Evolutionary conservation across 2,113 vertebrate genomes (phyloP).

Genomic region (Perognathus longimembris): DNA sequence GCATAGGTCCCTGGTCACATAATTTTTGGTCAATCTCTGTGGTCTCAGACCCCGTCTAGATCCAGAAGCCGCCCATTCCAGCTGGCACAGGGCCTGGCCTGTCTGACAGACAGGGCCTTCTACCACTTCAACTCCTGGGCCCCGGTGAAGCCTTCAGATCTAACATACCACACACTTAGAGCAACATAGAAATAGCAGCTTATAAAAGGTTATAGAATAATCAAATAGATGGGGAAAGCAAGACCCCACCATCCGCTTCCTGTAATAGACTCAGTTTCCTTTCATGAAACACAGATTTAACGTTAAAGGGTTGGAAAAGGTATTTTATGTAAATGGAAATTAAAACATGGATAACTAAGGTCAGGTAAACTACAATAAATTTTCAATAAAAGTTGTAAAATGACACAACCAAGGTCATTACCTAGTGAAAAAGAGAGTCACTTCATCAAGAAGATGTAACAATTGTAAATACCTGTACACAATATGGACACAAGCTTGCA

Average conservation of each 20-base stretch:
- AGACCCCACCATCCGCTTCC: background rate
- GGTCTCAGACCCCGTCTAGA: background rate
- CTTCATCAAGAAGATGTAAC: background rate
- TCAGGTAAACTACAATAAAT: background rate
- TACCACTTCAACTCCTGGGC: background rate
- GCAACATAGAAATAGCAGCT: background rate
- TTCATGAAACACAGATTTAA: background rate
- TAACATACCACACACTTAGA: background rate
- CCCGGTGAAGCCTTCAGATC: background rate
- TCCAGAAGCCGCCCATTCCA: background rate
- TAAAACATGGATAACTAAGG: background rate
- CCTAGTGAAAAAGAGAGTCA: background rate
- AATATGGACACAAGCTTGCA: background rate
- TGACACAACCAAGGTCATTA: background rate
- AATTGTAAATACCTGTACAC: background rate
- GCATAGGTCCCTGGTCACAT: background rate
- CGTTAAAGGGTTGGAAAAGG: background rate
- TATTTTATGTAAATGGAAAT: background rate
- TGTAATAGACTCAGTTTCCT: background rate
- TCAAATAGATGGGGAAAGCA: background rate
- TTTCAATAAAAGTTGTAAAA: background rate
- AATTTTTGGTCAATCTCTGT: background rate
- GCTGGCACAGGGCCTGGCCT: background rate
- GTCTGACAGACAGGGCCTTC: background rate
- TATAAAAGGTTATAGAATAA: background rate